phyloP scores from a whole-genome alignment of 2,888 invertebrate species.

The Drosophila paranaensis region DNA sequence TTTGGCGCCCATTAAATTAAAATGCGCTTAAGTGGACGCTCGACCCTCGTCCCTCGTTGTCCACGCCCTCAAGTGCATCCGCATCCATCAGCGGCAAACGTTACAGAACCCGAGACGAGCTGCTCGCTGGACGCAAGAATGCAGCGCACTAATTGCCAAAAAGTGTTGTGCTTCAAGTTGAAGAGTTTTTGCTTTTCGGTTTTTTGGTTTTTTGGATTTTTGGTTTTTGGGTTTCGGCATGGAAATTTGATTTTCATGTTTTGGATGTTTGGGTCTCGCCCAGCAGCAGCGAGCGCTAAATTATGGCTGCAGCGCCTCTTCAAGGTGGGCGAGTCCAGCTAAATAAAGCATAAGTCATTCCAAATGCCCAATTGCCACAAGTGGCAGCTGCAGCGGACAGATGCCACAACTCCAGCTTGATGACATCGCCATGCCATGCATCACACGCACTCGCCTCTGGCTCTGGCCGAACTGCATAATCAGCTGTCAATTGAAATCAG shows the following conservation, averaged over 20 bases:
- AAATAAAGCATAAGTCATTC: constrained; percentile 56
- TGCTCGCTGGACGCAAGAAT: neutral
- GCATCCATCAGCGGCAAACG: constrained; percentile 45
- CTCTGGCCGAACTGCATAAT: neutral
- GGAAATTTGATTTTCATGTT: constrained; percentile 77
- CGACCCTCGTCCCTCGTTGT: constrained; percentile 6
- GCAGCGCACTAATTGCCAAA: constrained; percentile 56
- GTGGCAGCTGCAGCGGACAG: constrained; percentile 44
- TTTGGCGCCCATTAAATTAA: constrained; percentile 55
- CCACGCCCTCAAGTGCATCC: constrained; percentile 48
- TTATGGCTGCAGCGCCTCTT: constrained; percentile 12
- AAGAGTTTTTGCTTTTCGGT: neutral
- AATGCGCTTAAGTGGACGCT: constrained; percentile 57
- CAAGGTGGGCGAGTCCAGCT: constrained; percentile 34
- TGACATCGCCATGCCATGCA: constrained; percentile 25
- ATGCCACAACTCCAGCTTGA: constrained; percentile 33
- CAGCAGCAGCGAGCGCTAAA: constrained; percentile 34
- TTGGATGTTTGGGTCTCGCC: constrained; percentile 70
- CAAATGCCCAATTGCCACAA: constrained; percentile 47
- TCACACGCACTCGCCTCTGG: neutral
- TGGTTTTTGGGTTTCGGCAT: constrained; percentile 1
- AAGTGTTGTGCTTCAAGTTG: constrained; percentile 38
- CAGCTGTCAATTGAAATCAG: constrained; percentile 21
- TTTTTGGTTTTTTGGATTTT: neutral
- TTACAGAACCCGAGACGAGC: constrained; percentile 3